Evolutionary conservation across 2,888 invertebrate species (phyloP), one percentile per base, ranked within the genome.

Genomic region (Pachycephus smyrnensis): DNA sequence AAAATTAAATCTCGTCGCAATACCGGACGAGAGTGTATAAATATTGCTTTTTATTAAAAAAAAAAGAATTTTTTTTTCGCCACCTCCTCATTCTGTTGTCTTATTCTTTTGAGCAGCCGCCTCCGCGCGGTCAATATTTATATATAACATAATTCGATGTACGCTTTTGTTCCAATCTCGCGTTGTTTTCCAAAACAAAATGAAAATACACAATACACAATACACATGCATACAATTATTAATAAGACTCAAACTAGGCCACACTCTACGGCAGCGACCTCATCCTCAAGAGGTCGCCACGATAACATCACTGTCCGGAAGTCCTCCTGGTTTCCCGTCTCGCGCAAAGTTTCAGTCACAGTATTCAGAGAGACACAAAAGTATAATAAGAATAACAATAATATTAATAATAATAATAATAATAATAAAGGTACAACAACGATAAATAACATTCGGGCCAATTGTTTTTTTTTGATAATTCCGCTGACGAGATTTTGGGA

Each of bases 401-500:
- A 55, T 15, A 33, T 33, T 33, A 55, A 55, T 23, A 55, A 55
- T 35, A 35, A 35, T 33, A 55, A 55, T 23, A 55, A 55, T 35
- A 35, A 35, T 23, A 75, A 75, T 71, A 71, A 76, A 55, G 77
- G 75, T 76, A 81, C 74, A 71, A 81, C 78, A 77, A 81, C 69
- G 76, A 80, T 68, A 15, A 77, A 74, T 55, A 80, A 76, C 79
- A 73, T 78, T 11, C 9, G 75, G 37, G 68, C 77, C 74, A 77
- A 77, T 75, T 76, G 75, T 78, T 76, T 77, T 75, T 80, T 75
- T 75, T 77, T 76, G 36, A 36, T 73, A 40, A 36, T 80, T 73
- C 77, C 30, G 37, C 75, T 36, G 55, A 4, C 23, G 75, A 75
- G 73, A n/a, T 33, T 69, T 71, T 55, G 23, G 23, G 23, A 55